Conservation (phyloP, 2,888 invertebrate genomes). For the Synanthedon vespiformis region DNA sequence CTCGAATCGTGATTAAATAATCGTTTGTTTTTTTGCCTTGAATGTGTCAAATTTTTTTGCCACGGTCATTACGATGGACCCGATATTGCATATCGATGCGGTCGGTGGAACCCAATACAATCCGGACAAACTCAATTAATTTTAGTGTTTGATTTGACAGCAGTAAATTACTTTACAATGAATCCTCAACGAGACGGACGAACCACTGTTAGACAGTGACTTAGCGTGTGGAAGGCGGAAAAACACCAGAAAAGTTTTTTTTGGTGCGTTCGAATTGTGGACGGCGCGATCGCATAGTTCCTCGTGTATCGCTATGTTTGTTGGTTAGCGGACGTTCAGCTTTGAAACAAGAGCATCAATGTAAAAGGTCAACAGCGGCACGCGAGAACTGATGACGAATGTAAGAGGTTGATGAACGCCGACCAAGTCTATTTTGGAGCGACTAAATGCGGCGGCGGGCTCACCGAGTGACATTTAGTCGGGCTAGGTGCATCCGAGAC, state of each 20-base stretch:
- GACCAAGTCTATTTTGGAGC: slow-evolving; percentile 58
- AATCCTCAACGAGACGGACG: not conserved
- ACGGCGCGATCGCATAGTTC: not conserved
- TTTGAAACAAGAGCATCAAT: slow-evolving; percentile 26
- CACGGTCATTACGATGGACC: slow-evolving; percentile 51
- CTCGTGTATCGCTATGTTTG: slow-evolving; percentile 22
- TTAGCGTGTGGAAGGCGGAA: not conserved
- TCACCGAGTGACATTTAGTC: slow-evolving; percentile 68
- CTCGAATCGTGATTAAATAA: slow-evolving; percentile 36
- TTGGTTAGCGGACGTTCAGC: slow-evolving; percentile 15
- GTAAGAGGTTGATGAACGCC: slow-evolving; percentile 67
- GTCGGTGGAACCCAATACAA: slow-evolving; percentile 29
- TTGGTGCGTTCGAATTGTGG: not conserved
- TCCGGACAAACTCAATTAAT: slow-evolving; percentile 53
- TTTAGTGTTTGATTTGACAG: slow-evolving; percentile 54
- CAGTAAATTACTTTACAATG: slow-evolving; percentile 31
- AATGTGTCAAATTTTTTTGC: slow-evolving; percentile 54
- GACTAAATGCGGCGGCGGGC: slow-evolving; percentile 57
- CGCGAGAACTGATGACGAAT: slow-evolving; percentile 47
- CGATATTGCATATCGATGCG: slow-evolving; percentile 47
- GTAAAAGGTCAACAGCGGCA: slow-evolving; percentile 41
- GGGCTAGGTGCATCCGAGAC: slow-evolving; percentile 59
- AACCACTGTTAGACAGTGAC: not conserved
- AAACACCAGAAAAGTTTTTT: not conserved
- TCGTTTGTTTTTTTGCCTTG: slow-evolving; percentile 33